Conservation (phyloP, 2,797 vertebrate genomes). For the Diplodus sargus region DNA sequence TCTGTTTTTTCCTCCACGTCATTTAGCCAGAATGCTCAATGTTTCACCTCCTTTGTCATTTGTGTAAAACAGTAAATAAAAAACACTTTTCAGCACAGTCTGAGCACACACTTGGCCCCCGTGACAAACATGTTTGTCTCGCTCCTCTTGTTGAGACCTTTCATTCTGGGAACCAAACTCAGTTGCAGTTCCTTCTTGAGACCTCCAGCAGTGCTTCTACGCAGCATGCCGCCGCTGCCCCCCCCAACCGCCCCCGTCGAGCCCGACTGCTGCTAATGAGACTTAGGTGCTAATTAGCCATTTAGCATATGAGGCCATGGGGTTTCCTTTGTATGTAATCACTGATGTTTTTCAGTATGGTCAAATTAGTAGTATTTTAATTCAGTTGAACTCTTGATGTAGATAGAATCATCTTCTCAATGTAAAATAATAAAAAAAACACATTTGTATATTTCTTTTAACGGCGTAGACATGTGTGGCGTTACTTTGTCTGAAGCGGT, state of each 20-base stretch:
- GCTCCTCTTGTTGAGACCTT: constrained; percentile 1
- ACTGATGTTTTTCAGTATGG: constrained; percentile 3
- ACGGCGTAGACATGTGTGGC: too few relatives aligned
- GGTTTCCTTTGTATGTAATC: constrained; percentile 32
- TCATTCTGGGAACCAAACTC: constrained; percentile 12
- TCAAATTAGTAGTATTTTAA: neutral
- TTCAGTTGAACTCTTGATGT: neutral
- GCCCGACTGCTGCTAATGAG: constrained; percentile 49
- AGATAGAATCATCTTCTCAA: neutral
- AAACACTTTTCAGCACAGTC: neutral
- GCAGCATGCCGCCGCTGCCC: constrained; percentile 5
- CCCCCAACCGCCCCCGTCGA: neutral
- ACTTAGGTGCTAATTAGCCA: constrained; percentile 41
- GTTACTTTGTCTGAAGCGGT: neutral
- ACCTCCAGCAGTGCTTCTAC: neutral
- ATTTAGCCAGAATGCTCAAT: too few relatives aligned
- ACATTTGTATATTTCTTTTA: neutral
- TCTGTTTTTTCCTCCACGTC: neutral
- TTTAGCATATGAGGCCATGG: constrained; percentile 30
- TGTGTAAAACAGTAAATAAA: neutral
- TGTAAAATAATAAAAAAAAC: neutral
- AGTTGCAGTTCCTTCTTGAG: neutral
- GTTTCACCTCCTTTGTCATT: neutral
- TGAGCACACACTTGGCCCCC: neutral
- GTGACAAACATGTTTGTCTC: neutral